A percentile compares a stretch with the other conserved stretches of the same genome.
phyloP scores from a whole-genome alignment of 2,888 invertebrate genomes.

The Halocaridina rubra region DNA sequence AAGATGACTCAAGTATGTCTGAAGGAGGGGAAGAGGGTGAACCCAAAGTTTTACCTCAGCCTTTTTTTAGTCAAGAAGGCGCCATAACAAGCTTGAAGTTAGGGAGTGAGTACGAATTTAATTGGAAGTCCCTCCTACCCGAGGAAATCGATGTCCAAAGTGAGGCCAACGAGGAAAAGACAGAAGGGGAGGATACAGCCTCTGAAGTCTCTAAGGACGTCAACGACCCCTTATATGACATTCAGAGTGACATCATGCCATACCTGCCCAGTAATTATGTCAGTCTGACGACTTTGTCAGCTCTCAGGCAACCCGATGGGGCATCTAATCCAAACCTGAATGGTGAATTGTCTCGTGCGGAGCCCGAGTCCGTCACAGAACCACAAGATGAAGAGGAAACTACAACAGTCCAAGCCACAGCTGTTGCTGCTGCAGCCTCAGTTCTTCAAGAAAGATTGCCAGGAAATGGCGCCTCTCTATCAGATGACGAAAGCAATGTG shows the following conservation, averaged over 20 bases:
- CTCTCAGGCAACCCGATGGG: conserved; percentile 87
- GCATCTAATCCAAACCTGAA: conserved; percentile 90
- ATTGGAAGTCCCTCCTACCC: conserved; percentile 62
- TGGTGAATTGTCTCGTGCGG: conserved; percentile 17
- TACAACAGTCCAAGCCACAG: neutral
- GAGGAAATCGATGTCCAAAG: conserved; percentile 59
- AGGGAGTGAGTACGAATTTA: conserved; percentile 54
- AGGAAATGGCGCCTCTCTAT: conserved; percentile 55
- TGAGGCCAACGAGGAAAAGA: conserved; percentile 49
- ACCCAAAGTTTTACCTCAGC: conserved; percentile 44
- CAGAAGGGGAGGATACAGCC: conserved; percentile 52
- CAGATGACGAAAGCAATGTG: conserved; percentile 62
- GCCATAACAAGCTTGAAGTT: conserved; percentile 48
- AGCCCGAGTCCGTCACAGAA: neutral
- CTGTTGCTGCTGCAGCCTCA: conserved; percentile 1
- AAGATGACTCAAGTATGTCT: conserved; percentile 45
- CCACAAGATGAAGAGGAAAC: neutral
- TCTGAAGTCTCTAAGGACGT: conserved; percentile 62
- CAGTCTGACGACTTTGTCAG: conserved; percentile 53
- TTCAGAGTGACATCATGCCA: conserved; percentile 64
- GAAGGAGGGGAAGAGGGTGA: conserved; percentile 49
- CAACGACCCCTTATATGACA: conserved; percentile 62
- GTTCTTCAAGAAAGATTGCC: conserved; percentile 38
- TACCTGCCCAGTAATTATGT: conserved; percentile 63
- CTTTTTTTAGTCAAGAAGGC: conserved; percentile 47